Evolutionary conservation across 2,113 vertebrate genomes (phyloP).

Genomic region (Sylvia atricapilla): DNA sequence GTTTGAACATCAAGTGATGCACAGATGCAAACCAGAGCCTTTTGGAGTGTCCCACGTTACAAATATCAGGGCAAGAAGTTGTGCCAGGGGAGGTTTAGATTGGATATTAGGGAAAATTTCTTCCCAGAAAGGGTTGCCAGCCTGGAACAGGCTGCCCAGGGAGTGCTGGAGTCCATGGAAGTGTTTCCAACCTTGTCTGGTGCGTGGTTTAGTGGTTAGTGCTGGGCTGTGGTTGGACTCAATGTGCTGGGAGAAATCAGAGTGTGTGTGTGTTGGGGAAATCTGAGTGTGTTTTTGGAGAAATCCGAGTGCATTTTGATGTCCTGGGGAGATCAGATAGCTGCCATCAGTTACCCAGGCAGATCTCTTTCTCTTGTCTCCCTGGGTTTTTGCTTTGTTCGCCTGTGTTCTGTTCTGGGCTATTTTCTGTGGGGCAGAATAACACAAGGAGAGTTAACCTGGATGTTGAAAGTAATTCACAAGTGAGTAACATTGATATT

Average conservation of each 20-base stretch:
- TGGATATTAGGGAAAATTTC: fast-evolving
- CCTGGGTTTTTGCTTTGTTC: neutral
- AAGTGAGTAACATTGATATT: fast-evolving
- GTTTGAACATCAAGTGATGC: too few species aligned
- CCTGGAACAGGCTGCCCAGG: neutral
- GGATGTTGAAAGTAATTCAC: neutral
- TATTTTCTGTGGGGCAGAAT: neutral
- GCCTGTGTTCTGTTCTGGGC: neutral
- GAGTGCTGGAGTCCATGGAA: neutral
- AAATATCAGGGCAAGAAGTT: fast-evolving
- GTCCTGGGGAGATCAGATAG: neutral
- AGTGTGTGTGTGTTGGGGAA: too few species aligned
- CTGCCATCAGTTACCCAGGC: neutral
- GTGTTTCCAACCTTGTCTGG: fast-evolving
- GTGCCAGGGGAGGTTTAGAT: neutral
- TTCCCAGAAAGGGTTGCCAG: too few species aligned
- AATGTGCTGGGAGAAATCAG: too few species aligned
- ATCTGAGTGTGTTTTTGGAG: too few species aligned
- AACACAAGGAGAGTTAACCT: neutral
- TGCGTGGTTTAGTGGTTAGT: neutral
- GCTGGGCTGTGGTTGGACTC: neutral
- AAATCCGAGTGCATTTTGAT: neutral
- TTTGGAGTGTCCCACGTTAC: fast-evolving
- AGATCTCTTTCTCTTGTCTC: too few species aligned
- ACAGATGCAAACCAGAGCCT: too few species aligned